Evolutionary conservation across 2,113 vertebrate genomes (phyloP).

Genomic region (Neotragus pygmaeus): DNA sequence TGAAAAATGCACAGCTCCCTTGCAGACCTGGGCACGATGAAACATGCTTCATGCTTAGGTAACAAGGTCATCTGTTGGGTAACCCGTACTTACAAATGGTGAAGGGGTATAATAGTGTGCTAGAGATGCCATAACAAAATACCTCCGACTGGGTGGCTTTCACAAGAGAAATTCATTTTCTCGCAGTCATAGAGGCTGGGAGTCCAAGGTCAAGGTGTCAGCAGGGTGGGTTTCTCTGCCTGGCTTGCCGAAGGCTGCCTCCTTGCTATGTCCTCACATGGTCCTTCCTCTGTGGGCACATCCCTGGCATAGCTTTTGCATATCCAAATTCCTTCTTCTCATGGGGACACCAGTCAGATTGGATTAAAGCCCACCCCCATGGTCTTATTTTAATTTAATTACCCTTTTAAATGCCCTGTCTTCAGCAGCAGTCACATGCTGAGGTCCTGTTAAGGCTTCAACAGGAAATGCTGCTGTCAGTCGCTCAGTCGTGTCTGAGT

Average conservation of each 20-base stretch:
- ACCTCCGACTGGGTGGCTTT: neutral
- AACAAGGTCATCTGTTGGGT: neutral
- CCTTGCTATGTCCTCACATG: neutral
- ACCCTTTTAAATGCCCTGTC: neutral
- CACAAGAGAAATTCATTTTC: neutral
- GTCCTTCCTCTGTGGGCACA: neutral
- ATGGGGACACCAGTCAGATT: neutral
- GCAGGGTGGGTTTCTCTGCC: neutral
- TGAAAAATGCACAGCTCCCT: neutral
- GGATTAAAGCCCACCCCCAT: neutral
- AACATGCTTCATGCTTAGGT: neutral
- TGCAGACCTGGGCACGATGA: neutral
- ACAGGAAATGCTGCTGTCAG: neutral
- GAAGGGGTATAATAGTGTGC: neutral
- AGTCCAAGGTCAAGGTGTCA: neutral
- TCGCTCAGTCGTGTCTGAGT: fast-evolving
- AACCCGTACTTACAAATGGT: neutral
- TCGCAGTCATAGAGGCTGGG: neutral
- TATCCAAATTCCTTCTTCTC: neutral
- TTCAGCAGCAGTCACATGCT: neutral
- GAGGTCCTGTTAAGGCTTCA: neutral
- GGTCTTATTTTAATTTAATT: neutral
- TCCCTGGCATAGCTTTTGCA: neutral
- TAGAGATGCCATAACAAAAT: neutral
- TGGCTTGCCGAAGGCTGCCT: neutral